Percentiles rank a stretch among this genome's conserved stretches.
Conservation (phyloP, 2,888 invertebrate species). For the Cantharis rufa region DNA sequence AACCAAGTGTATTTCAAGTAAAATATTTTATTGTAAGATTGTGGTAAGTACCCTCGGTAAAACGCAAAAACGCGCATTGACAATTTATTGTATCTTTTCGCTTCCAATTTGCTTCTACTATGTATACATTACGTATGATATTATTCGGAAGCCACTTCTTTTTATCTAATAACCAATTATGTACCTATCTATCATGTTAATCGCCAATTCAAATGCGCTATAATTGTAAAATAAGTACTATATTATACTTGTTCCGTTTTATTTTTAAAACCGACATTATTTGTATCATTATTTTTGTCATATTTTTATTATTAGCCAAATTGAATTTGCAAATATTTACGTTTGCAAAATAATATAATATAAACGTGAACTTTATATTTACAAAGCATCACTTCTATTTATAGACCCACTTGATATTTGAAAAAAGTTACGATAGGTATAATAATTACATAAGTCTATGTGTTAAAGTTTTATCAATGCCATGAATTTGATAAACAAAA, state of each 20-base stretch:
- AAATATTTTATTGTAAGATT: not conserved
- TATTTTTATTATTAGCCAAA: not conserved
- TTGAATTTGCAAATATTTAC: not conserved
- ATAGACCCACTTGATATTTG: not conserved
- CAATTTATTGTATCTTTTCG: not conserved
- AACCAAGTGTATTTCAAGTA: no score
- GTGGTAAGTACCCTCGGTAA: not conserved
- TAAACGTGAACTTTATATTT: not conserved
- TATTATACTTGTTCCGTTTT: not conserved
- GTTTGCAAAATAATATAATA: not conserved
- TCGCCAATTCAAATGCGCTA: not conserved
- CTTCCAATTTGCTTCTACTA: not conserved
- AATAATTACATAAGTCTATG: not conserved
- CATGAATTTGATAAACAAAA: not conserved
- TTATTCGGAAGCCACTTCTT: not conserved
- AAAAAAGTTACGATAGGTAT: not conserved
- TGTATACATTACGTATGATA: not conserved
- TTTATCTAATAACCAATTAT: not conserved
- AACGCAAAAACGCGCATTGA: not conserved
- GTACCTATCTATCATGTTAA: not conserved
- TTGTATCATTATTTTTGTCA: not conserved
- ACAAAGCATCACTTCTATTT: slow-evolving; percentile 3
- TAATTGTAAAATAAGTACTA: not conserved
- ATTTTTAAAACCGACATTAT: not conserved
- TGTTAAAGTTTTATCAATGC: not conserved